Percentiles rank a stretch among this genome's conserved stretches.
phyloP scores from a whole-genome alignment of 2,113 vertebrate species.

The Lampris incognitus region DNA sequence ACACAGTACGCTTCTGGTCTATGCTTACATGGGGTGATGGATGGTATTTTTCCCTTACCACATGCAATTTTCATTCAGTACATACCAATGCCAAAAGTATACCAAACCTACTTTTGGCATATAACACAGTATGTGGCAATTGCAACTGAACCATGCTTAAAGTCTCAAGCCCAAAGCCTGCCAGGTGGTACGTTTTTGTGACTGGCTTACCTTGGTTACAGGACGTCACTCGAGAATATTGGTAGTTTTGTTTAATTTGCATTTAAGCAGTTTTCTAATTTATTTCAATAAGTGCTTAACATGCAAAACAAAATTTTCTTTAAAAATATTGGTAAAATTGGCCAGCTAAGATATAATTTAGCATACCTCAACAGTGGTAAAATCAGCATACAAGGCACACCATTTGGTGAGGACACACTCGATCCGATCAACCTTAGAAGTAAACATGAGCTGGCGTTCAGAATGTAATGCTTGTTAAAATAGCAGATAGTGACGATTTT shows the following conservation, averaged over 20 bases:
- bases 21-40: not conserved
- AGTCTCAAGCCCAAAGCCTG: too few relatives aligned
- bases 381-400: not conserved
- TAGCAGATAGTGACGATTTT: slow-evolving; percentile 33
- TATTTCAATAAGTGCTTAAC: too few relatives aligned
- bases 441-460: slow-evolving; percentile 47
- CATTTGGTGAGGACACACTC: slow-evolving; percentile 15
- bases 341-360: not conserved
- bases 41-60: not conserved
- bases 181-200: too few relatives aligned
- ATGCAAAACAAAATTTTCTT: too few relatives aligned
- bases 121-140: too few relatives aligned
- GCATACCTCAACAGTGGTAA: not conserved
- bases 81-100: not conserved
- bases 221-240: too few relatives aligned
- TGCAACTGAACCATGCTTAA: too few relatives aligned
- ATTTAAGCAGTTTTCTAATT: too few relatives aligned
- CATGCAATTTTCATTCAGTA: slow-evolving; percentile 18
- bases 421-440: slow-evolving; percentile 9
- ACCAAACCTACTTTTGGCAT: not conserved
- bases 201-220: too few relatives aligned
- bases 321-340: too few relatives aligned
- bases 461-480: slow-evolving; percentile 44
- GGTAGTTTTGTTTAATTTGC: too few relatives aligned
- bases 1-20: not conserved